A percentile compares a stretch with the other conserved stretches of the same genome.
These are phyloP conservation scores for Sesia apiformis DNA, from an alignment of 2,888 invertebrate species.

Conservation along the genomic window DNA sequence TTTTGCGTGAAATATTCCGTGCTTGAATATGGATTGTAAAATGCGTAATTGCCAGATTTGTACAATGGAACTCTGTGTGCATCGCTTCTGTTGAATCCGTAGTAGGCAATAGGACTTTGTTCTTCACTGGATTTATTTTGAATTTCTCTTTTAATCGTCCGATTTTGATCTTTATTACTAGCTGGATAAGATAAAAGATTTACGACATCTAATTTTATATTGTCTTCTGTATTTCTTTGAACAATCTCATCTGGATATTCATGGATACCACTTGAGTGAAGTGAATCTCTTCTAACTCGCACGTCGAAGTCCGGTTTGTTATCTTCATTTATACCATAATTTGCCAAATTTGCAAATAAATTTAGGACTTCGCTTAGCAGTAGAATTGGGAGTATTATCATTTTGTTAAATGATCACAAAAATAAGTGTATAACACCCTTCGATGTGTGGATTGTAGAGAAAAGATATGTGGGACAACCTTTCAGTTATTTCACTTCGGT, in stretches of 20 bases:
- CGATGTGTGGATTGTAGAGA: too few relatives aligned
- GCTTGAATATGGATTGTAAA: neutral
- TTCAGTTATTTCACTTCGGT: too few relatives aligned
- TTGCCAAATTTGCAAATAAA: conserved; percentile 18
- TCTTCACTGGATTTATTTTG: neutral
- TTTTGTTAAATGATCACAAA: neutral
- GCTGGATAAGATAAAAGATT: neutral
- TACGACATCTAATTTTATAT: neutral
- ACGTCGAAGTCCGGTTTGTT: conserved; percentile 11
- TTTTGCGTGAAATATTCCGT: neutral
- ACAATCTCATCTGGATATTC: too few relatives aligned
- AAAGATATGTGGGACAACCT: too few relatives aligned
- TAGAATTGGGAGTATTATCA: conserved; percentile 10
- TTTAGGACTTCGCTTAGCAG: conserved; percentile 15
- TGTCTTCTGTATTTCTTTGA: neutral
- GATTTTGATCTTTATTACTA: neutral
- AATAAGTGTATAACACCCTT: too few relatives aligned
- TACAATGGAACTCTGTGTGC: neutral
- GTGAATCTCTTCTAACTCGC: conserved; percentile 16
- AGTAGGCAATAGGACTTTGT: neutral
- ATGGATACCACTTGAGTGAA: too few relatives aligned
- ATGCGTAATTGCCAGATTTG: neutral
- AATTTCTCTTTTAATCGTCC: neutral
- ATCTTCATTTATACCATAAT: conserved; percentile 22
- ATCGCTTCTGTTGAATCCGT: neutral